Conservation (phyloP, 1,140 invertebrate species). For the Calephelis virginiensis region DNA sequence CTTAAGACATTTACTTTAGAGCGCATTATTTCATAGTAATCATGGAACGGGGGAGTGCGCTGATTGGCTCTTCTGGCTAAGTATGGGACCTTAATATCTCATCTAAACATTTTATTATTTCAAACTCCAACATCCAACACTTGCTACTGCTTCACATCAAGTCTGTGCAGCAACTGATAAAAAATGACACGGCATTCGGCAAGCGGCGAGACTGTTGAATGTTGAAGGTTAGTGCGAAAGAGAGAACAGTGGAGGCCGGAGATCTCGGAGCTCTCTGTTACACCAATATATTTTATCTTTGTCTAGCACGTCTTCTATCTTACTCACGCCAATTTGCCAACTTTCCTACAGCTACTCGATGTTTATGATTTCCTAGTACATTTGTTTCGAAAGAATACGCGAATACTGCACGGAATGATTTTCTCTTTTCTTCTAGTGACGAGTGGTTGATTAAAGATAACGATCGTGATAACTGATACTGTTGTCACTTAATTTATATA, state of each 20-base stretch:
- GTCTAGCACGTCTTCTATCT: constrained; percentile 8
- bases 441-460: too few relatives aligned
- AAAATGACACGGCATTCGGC: neutral
- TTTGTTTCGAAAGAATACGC: constrained; percentile 72
- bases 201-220: neutral
- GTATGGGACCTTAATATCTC: too few relatives aligned
- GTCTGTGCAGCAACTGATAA: neutral
- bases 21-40: too few relatives aligned
- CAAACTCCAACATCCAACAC: neutral
- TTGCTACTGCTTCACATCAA: neutral
- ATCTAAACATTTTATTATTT: too few relatives aligned
- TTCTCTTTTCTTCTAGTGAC: constrained; percentile 24
- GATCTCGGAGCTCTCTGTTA: neutral
- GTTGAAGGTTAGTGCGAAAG: constrained; percentile 1
- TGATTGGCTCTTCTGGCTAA: too few relatives aligned
- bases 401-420: constrained; percentile 42
- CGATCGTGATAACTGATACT: too few relatives aligned
- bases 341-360: constrained; percentile 32
- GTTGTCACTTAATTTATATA: too few relatives aligned
- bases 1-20: too few relatives aligned
- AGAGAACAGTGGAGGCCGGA: neutral
- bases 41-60: too few relatives aligned
- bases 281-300: neutral
- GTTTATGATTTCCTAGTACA: constrained; percentile 65
- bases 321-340: constrained; percentile 4